phyloP scores from a whole-genome alignment of 2,113 vertebrate genomes.

The Solea senegalensis region DNA sequence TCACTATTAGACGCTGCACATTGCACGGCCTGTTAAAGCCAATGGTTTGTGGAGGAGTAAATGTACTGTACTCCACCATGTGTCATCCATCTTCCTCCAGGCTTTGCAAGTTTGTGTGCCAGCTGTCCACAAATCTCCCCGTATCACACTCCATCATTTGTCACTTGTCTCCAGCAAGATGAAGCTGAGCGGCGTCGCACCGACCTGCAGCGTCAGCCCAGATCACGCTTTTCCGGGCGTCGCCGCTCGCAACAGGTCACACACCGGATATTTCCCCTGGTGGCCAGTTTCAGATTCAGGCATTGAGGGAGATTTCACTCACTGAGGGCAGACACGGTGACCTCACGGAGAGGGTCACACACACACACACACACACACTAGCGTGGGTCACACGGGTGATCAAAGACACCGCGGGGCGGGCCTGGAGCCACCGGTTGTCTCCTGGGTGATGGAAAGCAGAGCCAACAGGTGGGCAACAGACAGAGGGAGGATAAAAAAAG shows the following conservation, averaged over 20 bases:
- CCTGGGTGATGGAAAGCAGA: conserved; percentile 69
- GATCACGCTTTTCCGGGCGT: conserved; percentile 10
- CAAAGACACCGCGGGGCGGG: conserved; percentile 60
- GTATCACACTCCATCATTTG: conserved; percentile 53
- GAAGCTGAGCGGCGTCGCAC: conserved; percentile 40
- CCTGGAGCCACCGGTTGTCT: conserved; percentile 43
- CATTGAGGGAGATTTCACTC: conserved; percentile 31
- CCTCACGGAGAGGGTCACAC: conserved; percentile 13
- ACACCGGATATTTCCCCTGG: conserved; percentile 38
- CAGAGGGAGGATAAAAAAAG: conserved; percentile 66
- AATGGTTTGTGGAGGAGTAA: conserved; percentile 60
- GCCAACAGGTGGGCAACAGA: conserved; percentile 76
- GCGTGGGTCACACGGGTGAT: conserved; percentile 65
- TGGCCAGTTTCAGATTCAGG: neutral
- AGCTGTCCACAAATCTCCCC: conserved; percentile 61
- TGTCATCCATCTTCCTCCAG: conserved; percentile 63
- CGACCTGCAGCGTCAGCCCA: conserved; percentile 25
- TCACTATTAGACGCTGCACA: conserved; percentile 64
- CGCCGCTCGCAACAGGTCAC: conserved; percentile 46
- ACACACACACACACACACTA: neutral
- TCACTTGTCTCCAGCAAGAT: conserved; percentile 47
- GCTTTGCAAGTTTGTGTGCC: conserved; percentile 53
- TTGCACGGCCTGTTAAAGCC: conserved; percentile 65
- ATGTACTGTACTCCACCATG: conserved; percentile 64
- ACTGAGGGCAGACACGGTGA: conserved; percentile 24